Evolutionary conservation across 2,797 vertebrate species (phyloP).

Genomic region (Microcaecilia unicolor): DNA sequence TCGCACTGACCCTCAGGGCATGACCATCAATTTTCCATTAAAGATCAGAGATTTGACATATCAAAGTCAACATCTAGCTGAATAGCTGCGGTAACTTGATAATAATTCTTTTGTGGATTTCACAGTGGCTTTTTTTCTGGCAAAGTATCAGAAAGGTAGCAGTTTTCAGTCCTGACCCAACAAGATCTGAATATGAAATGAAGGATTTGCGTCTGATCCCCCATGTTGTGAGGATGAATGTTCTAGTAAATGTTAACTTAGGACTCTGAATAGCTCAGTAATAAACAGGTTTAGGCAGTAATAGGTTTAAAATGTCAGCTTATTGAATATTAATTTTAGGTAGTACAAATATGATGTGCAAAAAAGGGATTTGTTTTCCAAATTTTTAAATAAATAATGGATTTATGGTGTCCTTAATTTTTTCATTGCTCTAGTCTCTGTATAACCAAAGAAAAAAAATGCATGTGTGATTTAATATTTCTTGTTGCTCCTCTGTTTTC

Average conservation of each 20-base stretch:
- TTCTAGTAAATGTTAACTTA: slow-evolving; percentile 86
- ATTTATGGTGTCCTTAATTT: slow-evolving; percentile 63
- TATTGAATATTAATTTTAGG: slow-evolving; percentile 81
- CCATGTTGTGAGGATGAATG: slow-evolving; percentile 83
- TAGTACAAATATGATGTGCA: slow-evolving; percentile 65
- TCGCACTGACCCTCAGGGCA: slow-evolving; percentile 73
- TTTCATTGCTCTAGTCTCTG: slow-evolving; percentile 45
- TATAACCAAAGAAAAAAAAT: too few species aligned
- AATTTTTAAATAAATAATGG: slow-evolving; percentile 71
- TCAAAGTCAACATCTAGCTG: slow-evolving; percentile 80
- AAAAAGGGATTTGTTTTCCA: slow-evolving; percentile 75
- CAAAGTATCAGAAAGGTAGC: slow-evolving; percentile 79
- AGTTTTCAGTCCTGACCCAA: slow-evolving; percentile 71
- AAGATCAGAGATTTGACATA: slow-evolving; percentile 90
- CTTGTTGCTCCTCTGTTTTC: too few species aligned
- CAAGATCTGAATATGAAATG: slow-evolving; percentile 76
- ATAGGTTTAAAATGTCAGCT: slow-evolving; percentile 81
- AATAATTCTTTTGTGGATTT: slow-evolving; percentile 69
- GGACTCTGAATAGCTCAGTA: slow-evolving; percentile 80
- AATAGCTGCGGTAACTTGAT: slow-evolving; percentile 66
- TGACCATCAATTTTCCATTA: slow-evolving; percentile 80
- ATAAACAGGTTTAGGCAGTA: slow-evolving; percentile 69
- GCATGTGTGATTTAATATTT: too few species aligned
- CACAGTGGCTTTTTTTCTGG: slow-evolving; percentile 57
- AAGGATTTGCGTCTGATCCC: slow-evolving; percentile 86